Conservation (phyloP, 2,888 invertebrate genomes). For the Pseudanteris insignis region DNA sequence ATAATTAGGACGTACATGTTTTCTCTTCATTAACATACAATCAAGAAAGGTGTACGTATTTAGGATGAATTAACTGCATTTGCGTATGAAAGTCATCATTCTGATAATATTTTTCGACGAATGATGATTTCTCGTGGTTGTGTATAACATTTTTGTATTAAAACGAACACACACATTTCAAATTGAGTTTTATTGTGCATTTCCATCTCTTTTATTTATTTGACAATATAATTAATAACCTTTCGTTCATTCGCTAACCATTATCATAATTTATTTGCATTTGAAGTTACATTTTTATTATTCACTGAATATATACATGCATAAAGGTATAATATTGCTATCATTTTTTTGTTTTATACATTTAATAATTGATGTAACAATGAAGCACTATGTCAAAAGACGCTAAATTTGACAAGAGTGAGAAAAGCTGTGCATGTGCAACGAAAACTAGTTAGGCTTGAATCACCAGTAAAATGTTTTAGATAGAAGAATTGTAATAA, state of each 20-base stretch:
- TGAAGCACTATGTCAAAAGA: conserved; percentile 14
- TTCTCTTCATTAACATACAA: conserved; percentile 1
- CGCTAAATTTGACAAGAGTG: conserved; percentile 51
- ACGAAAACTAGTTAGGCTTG: conserved; percentile 53
- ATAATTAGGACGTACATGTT: conserved; percentile 14
- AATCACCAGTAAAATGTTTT: conserved; percentile 30
- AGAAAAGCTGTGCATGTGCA: conserved; percentile 61
- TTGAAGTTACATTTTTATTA: no score
- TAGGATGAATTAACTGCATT: conserved; percentile 35
- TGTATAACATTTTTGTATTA: conserved; percentile 28
- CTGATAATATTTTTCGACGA: conserved; percentile 1
- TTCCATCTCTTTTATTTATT: conserved; percentile 12
- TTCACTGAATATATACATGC: no score
- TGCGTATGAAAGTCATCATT: conserved; percentile 14
- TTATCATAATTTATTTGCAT: neutral
- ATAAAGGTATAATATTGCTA: no score
- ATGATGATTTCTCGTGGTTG: conserved; percentile 14
- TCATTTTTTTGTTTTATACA: neutral
- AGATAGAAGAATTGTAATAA: conserved; percentile 36
- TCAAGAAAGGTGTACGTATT: conserved; percentile 23
- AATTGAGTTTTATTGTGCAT: conserved; percentile 18
- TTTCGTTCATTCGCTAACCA: neutral
- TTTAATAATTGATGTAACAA: neutral
- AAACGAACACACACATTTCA: conserved; percentile 17
- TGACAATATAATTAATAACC: neutral